Evolutionary conservation across 2,888 invertebrate species (phyloP), one percentile per base, ranked within the genome.

Genomic region (Tipula confusa): DNA sequence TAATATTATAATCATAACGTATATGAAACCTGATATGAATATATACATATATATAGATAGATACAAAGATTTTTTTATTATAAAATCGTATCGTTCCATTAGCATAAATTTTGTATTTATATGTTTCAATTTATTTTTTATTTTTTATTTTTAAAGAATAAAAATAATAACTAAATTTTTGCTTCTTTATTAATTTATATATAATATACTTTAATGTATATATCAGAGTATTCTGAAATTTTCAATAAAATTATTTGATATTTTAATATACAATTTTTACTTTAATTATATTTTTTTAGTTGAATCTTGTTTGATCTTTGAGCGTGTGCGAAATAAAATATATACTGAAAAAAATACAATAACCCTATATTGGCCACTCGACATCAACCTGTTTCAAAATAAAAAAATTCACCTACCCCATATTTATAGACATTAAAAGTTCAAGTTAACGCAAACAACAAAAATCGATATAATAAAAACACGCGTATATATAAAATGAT

Each of bases 101-200:
- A 64, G 24, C 64, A 64, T 64, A 64, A 64, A 64, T 64, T 64
- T 18, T 64, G 64, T 64, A 64, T 64, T 64, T 64, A 64, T 64
- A 64, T 64, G 64, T 64, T 64, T 64, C 64, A 64, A 64, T 64
- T 64, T 64, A 24, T 2, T 64, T 13, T 13, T 38, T 38, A 4
- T 38, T 64, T 64, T 64, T 24, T 33, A 9, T 33, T 33, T 33
- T 33, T 6, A 1, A 64, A 64, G 64, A 24, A 64, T 64, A 64
- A 64, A 64, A 64, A 64, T 64, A 64, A 64, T 64, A 64, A 64
- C 24, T 64, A 64, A 64, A 64, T 64, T 64, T 64, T 64, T 64
- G 64, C 64, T 64, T 64, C 64, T 64, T n/a, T 64, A 64, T 24
- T 64, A 64, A 64, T 64, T 18, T 64, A 64, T 64, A 9, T 33